phyloP scores from a whole-genome alignment of 2,888 invertebrate genomes.

The Psococerastis gibbosa region DNA sequence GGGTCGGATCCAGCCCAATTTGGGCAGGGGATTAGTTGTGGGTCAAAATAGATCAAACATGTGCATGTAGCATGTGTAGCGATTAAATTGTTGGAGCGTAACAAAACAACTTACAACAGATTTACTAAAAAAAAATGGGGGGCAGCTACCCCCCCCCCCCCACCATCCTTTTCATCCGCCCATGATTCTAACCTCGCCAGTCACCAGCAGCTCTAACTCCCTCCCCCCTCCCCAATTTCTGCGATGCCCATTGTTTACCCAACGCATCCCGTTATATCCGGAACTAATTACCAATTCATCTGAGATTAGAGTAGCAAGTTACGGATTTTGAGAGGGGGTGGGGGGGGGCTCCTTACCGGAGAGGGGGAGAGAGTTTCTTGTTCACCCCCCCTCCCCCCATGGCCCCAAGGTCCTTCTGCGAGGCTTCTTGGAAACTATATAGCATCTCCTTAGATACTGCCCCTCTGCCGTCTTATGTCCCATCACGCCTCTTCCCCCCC shows the following conservation, averaged over 20 bases:
- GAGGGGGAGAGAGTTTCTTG: background rate
- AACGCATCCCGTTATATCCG: constrained; percentile 15
- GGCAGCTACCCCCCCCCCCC: too few relatives aligned
- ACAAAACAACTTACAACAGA: too few relatives aligned
- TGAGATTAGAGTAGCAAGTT: constrained; percentile 10
- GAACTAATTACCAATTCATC: constrained; percentile 10
- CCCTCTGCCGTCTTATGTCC: constrained; percentile 14
- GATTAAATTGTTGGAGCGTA: too few relatives aligned
- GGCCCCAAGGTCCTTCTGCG: background rate
- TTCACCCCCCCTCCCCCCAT: background rate
- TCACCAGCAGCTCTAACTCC: too few relatives aligned
- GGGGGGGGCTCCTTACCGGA: background rate
- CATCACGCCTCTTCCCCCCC: constrained; percentile 18
- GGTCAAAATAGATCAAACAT: too few relatives aligned
- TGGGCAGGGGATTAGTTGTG: too few relatives aligned
- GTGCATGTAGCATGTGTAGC: too few relatives aligned
- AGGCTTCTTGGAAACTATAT: constrained; percentile 4
- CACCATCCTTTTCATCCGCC: too few relatives aligned
- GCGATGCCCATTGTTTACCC: background rate
- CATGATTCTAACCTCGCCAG: too few relatives aligned
- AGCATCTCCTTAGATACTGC: constrained; percentile 14
- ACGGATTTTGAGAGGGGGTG: constrained; percentile 6
- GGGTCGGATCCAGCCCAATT: too few relatives aligned
- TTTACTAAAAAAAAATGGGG: too few relatives aligned
- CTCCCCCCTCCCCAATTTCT: too few relatives aligned